Conservation (phyloP, 2,113 vertebrate species). For the Columbina picui region DNA sequence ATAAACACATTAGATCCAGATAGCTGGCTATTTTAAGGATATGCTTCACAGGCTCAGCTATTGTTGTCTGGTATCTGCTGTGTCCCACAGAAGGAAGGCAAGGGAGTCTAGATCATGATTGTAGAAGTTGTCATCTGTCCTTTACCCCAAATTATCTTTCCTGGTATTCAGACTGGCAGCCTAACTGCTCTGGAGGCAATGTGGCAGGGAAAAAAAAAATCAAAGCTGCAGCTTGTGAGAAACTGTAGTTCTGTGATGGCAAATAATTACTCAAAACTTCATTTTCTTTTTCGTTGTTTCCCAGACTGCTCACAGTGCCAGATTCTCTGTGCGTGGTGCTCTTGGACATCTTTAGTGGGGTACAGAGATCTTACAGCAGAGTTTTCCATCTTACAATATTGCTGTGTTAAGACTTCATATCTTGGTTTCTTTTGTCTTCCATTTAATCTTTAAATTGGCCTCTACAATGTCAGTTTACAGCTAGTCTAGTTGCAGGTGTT, state of each 20-base stretch:
- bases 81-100: not conserved
- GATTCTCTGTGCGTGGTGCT: fast-evolving
- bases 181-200: not conserved
- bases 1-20: not conserved
- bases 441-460: not conserved
- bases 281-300: not conserved
- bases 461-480: not conserved
- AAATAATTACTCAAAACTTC: not conserved
- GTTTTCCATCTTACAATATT: not conserved
- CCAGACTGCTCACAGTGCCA: not conserved
- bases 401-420: not conserved
- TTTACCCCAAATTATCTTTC: not conserved
- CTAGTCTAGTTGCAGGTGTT: not conserved
- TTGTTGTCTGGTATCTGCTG: not conserved
- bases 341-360: fast-evolving
- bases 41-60: not conserved
- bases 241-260: not conserved
- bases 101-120: not conserved
- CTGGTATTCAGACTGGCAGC: not conserved
- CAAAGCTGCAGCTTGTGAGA: not conserved
- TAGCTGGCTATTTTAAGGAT: not conserved
- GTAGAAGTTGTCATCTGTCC: not conserved
- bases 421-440: not conserved
- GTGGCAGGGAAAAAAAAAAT: not conserved
- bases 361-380: not conserved